phyloP scores from a whole-genome alignment of 2,113 vertebrate species.

The Pholis gunnellus region DNA sequence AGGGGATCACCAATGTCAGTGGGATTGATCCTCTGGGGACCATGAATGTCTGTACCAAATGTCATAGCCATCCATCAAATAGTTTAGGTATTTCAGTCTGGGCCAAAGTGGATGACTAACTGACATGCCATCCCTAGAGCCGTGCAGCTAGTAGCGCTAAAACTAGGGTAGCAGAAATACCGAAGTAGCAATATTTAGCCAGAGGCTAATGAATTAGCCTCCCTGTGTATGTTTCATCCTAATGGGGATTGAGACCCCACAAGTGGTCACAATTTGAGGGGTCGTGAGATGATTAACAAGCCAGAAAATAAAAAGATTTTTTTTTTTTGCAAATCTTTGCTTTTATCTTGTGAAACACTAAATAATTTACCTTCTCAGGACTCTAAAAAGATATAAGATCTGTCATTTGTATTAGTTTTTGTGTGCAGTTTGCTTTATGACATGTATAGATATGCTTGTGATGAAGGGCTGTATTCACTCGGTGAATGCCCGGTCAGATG shows the following conservation, averaged over 20 bases:
- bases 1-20: background rate
- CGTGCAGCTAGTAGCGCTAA: background rate
- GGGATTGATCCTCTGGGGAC: background rate
- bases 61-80: no score
- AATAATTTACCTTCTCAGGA: background rate
- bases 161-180: background rate
- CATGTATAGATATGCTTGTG: background rate
- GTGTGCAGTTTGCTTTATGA: background rate
- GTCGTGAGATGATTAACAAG: background rate
- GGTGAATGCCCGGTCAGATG: slow-evolving; percentile 17
- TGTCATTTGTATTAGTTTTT: background rate
- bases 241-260: background rate
- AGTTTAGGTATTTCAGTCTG: background rate
- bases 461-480: slow-evolving; percentile 30
- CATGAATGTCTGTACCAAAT: background rate
- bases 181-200: background rate
- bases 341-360: background rate
- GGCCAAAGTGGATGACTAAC: background rate
- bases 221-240: background rate
- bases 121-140: background rate
- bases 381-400: background rate
- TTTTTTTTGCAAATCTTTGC: background rate
- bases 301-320: background rate
- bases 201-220: background rate
- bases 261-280: background rate